A percentile compares a stretch with the other conserved stretches of the same genome.
phyloP scores from a whole-genome alignment of 2,113 vertebrate genomes.

The Lagopus muta region DNA sequence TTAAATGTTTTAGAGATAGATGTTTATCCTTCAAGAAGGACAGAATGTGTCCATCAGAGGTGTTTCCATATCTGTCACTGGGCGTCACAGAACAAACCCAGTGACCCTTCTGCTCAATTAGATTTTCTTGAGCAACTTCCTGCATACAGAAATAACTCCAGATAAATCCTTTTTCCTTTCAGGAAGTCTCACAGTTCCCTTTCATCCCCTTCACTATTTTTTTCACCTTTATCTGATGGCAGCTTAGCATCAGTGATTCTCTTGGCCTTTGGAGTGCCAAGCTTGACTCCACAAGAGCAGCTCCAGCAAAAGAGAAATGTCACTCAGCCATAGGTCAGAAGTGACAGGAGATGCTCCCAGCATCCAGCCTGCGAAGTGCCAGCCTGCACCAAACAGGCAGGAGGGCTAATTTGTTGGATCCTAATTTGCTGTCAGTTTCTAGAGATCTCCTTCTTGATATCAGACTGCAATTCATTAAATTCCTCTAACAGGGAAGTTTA shows the following conservation, averaged over 20 bases:
- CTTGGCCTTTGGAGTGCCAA: not conserved
- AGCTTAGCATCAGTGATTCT: not conserved
- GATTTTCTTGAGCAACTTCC: not conserved
- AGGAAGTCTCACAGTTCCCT: not conserved
- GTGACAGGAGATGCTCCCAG: not conserved
- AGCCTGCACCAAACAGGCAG: not conserved
- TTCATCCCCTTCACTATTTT: not conserved
- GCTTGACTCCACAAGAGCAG: not conserved
- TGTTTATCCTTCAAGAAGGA: not conserved
- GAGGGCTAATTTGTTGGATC: not conserved
- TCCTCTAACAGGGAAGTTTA: not conserved
- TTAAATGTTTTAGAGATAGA: not conserved
- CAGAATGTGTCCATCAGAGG: not conserved
- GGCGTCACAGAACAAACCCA: not conserved
- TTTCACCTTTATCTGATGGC: accelerated
- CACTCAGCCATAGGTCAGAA: not conserved
- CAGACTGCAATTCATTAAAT: not conserved
- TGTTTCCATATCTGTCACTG: not conserved
- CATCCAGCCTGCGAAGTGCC: not conserved
- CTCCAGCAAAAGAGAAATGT: not conserved
- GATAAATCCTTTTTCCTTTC: not conserved
- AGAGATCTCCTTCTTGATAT: not conserved
- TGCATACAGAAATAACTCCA: not conserved
- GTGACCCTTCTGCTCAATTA: not conserved
- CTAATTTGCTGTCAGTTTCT: not conserved